These are phyloP conservation scores for Pediacus dermestoides DNA, from an alignment of 2,888 invertebrate species.

Conservation along the genomic window DNA sequence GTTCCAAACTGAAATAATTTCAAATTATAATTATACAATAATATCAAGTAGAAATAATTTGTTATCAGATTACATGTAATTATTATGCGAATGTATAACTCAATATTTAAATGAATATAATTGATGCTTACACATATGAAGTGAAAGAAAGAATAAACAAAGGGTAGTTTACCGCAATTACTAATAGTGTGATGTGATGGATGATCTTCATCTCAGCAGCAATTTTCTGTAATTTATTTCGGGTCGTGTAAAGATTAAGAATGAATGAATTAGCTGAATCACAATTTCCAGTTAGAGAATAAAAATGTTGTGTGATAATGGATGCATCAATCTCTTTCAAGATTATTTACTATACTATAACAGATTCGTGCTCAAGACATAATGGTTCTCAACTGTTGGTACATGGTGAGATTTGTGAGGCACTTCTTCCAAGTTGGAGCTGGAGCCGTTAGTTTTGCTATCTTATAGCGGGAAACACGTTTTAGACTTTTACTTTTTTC, in stretches of 20 bases:
- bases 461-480: slow-evolving; percentile 13
- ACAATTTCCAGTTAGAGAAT: slow-evolving; percentile 1
- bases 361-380: slow-evolving; percentile 16
- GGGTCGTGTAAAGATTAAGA: no score
- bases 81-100: no score
- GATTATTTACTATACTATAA: slow-evolving; percentile 12
- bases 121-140: no score
- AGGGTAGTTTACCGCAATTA: no score
- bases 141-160: background rate
- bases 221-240: no score
- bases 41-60: no score
- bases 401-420: slow-evolving; percentile 14
- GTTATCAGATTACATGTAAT: no score
- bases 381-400: slow-evolving; percentile 17
- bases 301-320: slow-evolving; percentile 1
- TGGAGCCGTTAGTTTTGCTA: slow-evolving; percentile 6
- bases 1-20: no score
- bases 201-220: no score
- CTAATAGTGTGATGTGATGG: no score
- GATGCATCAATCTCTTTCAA: slow-evolving; percentile 16
- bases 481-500: slow-evolving; percentile 20
- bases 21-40: no score
- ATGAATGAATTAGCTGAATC: background rate
- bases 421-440: background rate
- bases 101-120: no score